phyloP scores from a whole-genome alignment of 2,113 vertebrate genomes.

The Xiphias gladius region DNA sequence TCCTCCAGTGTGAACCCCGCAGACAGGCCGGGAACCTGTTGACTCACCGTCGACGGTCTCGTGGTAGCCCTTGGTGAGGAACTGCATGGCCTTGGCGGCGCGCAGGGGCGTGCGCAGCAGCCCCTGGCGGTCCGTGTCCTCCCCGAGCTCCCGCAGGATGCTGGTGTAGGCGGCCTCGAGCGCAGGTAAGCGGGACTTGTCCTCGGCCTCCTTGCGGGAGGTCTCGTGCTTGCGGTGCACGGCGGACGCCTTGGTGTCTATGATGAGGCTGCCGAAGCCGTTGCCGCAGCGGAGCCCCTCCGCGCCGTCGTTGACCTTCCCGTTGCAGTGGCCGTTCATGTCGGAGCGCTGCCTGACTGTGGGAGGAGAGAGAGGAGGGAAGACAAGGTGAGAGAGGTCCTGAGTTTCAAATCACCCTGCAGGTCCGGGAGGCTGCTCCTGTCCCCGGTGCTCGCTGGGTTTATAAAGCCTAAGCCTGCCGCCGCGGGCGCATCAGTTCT shows the following conservation, averaged over 20 bases:
- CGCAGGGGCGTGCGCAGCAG: constrained; percentile 85
- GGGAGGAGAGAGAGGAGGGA: background rate
- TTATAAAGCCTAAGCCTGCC: constrained; percentile 44
- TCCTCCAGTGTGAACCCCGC: background rate
- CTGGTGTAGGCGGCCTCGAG: constrained; percentile 84
- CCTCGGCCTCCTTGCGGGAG: constrained; percentile 75
- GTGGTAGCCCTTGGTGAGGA: constrained; percentile 88
- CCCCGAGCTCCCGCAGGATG: constrained; percentile 86
- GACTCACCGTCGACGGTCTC: constrained; percentile 84
- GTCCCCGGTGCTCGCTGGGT: background rate
- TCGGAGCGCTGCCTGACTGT: background rate
- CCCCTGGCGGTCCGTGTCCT: constrained; percentile 85
- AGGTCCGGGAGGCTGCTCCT: background rate
- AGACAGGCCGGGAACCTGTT: background rate
- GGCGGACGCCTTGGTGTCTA: constrained; percentile 69
- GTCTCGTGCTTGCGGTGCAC: constrained; percentile 69
- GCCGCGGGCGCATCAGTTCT: constrained; percentile 28
- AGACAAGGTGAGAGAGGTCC: background rate
- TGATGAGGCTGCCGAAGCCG: constrained; percentile 63
- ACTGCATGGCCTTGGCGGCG: constrained; percentile 89
- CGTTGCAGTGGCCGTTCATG: constrained; percentile 75
- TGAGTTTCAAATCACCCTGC: background rate
- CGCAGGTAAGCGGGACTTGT: constrained; percentile 61
- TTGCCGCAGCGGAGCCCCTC: constrained; percentile 64
- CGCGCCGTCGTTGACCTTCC: constrained; percentile 57